A percentile compares a stretch with the other conserved stretches of the same genome.
These are phyloP conservation scores for Pheosia tremula DNA, from an alignment of 2,888 invertebrate species.

Conservation along the genomic window DNA sequence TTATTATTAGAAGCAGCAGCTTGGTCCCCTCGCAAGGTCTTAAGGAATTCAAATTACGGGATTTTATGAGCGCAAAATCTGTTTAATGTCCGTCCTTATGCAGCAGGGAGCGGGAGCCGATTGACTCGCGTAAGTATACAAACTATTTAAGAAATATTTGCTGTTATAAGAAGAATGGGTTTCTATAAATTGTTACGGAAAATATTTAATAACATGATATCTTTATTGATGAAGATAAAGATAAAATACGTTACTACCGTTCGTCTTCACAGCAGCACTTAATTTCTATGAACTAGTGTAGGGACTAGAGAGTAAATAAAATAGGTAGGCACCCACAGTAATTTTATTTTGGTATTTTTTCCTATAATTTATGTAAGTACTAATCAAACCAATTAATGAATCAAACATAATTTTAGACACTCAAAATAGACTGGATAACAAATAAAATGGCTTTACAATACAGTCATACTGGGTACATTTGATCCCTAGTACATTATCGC, in stretches of 20 bases:
- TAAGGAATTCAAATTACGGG: constrained; percentile 28
- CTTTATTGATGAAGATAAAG: too few relatives aligned
- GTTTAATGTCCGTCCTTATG: constrained; percentile 6
- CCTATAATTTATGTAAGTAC: too few relatives aligned
- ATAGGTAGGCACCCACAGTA: too few relatives aligned
- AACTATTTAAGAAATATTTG: constrained; percentile 10
- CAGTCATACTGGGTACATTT: background rate
- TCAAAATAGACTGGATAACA: background rate
- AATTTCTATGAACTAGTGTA: too few relatives aligned
- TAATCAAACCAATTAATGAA: too few relatives aligned
- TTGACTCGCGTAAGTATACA: background rate
- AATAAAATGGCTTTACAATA: background rate
- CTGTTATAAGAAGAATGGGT: background rate
- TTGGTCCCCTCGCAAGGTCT: constrained; percentile 17
- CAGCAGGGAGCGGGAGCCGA: background rate
- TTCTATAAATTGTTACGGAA: background rate
- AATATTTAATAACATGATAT: too few relatives aligned
- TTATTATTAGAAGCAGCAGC: constrained; percentile 3
- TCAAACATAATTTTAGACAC: too few relatives aligned
- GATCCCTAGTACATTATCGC: constrained; percentile 19
- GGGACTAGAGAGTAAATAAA: too few relatives aligned
- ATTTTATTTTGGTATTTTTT: too few relatives aligned
- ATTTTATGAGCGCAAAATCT: constrained; percentile 26
- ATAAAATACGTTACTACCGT: too few relatives aligned
- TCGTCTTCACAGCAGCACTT: too few relatives aligned